Evolutionary conservation across 2,113 vertebrate genomes (phyloP), one percentile per base, ranked within the genome.

Genomic region (Chaenogobius annularis): DNA sequence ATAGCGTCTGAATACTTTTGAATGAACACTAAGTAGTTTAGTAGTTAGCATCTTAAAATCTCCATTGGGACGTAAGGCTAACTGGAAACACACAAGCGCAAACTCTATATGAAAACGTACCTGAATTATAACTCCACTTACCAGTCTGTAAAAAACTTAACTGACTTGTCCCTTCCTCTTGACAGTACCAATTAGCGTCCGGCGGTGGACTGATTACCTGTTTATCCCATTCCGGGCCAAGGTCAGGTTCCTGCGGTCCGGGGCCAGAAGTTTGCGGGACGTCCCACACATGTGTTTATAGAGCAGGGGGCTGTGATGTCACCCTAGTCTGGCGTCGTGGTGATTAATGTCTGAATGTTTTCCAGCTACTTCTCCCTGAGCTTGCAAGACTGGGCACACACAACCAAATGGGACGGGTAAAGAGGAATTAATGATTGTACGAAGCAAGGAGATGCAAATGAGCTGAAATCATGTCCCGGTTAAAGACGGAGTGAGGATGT

Each of bases 321-420:
- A 93, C 81, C 56, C 40, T 74, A 69, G 87, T 92, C 92, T 93
- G 86, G 80, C 88, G 85, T 73, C 86, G 66, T 77, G 80, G 81
- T 93, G 90, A 91, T 93, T 93, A 92, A 90, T 92, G 91, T 84
- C 86, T 91, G 89, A 87, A 86, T 85, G 75, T 78, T 89, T 86
- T 90, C 87, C 89, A 90, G 81, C 82, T 74, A 84, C 87, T 92
- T 90, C 87, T 69, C 74, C 82, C 69, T 54, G 75, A 84, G 75
- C 37, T 77, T 43, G 47, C 58, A 66, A 22, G 47, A 63, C 40
- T 61, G 72, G 65, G 50, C 81, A 70, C 73, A 69, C 73, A 69
- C 72, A 68, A 44, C 20, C 61, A 52, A 35, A 26, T 15, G n/a
- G 56, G 46, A 11, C 20, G 56, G 10, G 1, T 46, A 31, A 54